Conservation (phyloP, 2,888 invertebrate genomes). For the Epirrhoe tristata region DNA sequence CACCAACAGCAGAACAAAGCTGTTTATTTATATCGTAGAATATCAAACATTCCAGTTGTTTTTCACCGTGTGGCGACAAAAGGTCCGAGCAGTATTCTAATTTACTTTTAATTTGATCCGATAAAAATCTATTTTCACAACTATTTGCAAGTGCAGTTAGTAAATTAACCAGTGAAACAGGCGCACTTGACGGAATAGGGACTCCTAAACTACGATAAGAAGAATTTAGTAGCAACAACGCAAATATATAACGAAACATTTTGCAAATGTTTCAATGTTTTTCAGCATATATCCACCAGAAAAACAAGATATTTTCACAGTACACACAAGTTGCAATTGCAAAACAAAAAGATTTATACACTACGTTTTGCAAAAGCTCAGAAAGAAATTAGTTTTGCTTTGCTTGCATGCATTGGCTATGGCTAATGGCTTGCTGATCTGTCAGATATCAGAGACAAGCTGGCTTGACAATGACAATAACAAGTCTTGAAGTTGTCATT, state of each 20-base stretch:
- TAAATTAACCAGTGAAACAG: constrained; percentile 45
- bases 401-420: too few species aligned
- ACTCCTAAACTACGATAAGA: constrained; percentile 64
- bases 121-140: constrained; percentile 65
- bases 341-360: not conserved
- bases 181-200: constrained; percentile 51
- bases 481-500: too few species aligned
- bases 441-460: too few species aligned
- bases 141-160: constrained; percentile 53
- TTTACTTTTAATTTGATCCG: constrained; percentile 56
- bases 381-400: too few species aligned
- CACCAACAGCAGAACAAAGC: constrained; percentile 59
- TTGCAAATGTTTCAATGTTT: not conserved
- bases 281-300: not conserved
- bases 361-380: too few species aligned
- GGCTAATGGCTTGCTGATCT: too few species aligned
- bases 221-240: constrained; percentile 63
- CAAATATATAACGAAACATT: constrained; percentile 66
- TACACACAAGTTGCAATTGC: not conserved
- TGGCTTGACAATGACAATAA: too few species aligned
- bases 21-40: constrained; percentile 74
- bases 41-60: constrained; percentile 67
- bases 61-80: constrained; percentile 51
- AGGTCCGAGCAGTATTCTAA: constrained; percentile 57
- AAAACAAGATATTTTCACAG: not conserved